phyloP scores from a whole-genome alignment of 1,140 invertebrate species.

The Aplysia californica region DNA sequence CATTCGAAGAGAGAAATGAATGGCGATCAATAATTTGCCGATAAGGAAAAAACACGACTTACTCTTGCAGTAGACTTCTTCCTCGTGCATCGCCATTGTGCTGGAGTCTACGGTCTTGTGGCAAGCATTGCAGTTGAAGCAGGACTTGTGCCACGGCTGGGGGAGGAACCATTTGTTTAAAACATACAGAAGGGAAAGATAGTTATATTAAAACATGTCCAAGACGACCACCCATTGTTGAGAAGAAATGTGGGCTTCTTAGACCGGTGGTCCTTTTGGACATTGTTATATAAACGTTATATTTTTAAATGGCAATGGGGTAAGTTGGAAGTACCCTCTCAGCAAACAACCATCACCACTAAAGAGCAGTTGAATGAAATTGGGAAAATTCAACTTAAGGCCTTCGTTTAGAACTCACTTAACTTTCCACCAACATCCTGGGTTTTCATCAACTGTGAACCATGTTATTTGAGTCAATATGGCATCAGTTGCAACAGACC shows the following conservation, averaged over 20 bases:
- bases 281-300: not conserved
- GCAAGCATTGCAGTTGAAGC: constrained; percentile 57
- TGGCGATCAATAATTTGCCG: too few species aligned
- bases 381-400: too few species aligned
- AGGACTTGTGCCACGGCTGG: constrained; percentile 59
- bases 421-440: too few species aligned
- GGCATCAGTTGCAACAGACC: too few species aligned
- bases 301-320: not conserved
- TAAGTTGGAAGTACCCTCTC: not conserved
- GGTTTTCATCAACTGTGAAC: too few species aligned
- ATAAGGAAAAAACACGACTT: constrained; percentile 26
- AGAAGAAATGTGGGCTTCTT: too few species aligned
- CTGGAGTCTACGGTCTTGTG: constrained; percentile 55
- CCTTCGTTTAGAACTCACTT: too few species aligned
- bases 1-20: too few species aligned
- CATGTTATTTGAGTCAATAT: too few species aligned
- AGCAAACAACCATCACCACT: too few species aligned
- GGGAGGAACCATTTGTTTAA: not conserved
- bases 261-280: not conserved
- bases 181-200: not conserved
- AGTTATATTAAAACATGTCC: not conserved
- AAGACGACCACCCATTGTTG: too few species aligned
- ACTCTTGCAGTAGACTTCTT: constrained; percentile 62
- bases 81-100: constrained; percentile 50
- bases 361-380: too few species aligned